Conservation (phyloP, 1,140 invertebrate species). For the Pectinophora gossypiella region DNA sequence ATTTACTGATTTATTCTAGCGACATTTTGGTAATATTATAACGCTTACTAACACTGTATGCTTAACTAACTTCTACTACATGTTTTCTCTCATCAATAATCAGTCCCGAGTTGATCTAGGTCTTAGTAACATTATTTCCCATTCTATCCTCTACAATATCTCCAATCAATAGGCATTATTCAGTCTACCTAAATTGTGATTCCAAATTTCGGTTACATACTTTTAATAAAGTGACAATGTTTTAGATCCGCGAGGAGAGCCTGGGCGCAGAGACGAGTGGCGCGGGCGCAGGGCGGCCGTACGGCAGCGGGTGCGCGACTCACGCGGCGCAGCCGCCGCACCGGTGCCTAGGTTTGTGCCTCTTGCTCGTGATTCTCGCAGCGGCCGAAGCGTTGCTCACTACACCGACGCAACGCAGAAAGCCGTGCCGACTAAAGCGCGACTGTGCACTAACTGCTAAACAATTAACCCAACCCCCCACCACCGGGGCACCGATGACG, state of each 20-base stretch:
- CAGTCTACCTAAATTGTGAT: too few relatives aligned
- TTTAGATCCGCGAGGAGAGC: conserved; percentile 60
- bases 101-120: too few relatives aligned
- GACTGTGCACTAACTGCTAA: conserved; percentile 57
- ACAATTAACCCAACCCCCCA: neutral
- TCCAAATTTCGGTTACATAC: too few relatives aligned
- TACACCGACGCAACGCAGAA: conserved; percentile 21
- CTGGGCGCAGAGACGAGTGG: conserved; percentile 14
- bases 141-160: too few relatives aligned
- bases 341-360: conserved; percentile 66
- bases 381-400: conserved; percentile 30
- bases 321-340: conserved; percentile 34
- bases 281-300: conserved; percentile 21
- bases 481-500: neutral
- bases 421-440: conserved; percentile 32
- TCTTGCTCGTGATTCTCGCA: conserved; percentile 48
- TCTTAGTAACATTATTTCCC: too few relatives aligned
- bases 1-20: too few relatives aligned
- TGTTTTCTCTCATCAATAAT: too few relatives aligned
- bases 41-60: too few relatives aligned
- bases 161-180: too few relatives aligned
- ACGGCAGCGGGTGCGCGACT: conserved; percentile 38
- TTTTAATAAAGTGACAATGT: too few relatives aligned
- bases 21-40: too few relatives aligned
- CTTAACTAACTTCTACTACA: too few relatives aligned